Evolutionary conservation across 92 coral and sea anemone genomes (phyloP).

Genomic region (Galaxea fascicularis): DNA sequence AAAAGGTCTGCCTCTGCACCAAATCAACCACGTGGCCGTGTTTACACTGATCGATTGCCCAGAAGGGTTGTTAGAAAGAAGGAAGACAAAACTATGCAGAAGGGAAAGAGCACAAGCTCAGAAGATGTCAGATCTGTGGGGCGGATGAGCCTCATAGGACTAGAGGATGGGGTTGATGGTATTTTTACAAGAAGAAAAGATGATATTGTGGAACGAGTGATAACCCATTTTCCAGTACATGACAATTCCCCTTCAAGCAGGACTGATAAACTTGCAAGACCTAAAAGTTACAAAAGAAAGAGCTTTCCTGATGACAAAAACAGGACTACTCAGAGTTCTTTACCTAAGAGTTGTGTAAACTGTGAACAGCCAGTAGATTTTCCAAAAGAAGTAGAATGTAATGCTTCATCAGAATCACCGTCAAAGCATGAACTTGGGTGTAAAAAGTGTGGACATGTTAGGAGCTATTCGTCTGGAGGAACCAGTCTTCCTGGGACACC

Average conservation of each 20-base stretch:
- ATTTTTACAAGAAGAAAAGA: slow-evolving; percentile 58
- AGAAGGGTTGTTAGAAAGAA: slow-evolving; percentile 30
- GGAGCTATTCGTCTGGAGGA: slow-evolving; percentile 66
- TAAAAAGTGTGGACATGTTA: slow-evolving; percentile 63
- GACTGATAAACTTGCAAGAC: slow-evolving; percentile 52
- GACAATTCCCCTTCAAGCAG: slow-evolving; percentile 60
- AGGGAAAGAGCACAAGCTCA: slow-evolving; percentile 62
- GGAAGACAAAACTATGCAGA: slow-evolving; percentile 34
- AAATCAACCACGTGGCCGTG: slow-evolving; percentile 58
- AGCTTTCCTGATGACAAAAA: slow-evolving; percentile 54
- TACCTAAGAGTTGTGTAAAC: slow-evolving; percentile 75
- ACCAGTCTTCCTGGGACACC: slow-evolving; percentile 79
- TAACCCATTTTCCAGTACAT: slow-evolving; percentile 81
- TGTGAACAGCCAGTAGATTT: slow-evolving; percentile 72
- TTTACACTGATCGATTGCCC: slow-evolving; percentile 66
- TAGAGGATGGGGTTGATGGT: slow-evolving; percentile 83
- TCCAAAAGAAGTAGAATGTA: slow-evolving; percentile 3
- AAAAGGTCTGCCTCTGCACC: slow-evolving; percentile 92
- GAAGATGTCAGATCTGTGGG: slow-evolving; percentile 77
- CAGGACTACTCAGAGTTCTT: slow-evolving; percentile 61
- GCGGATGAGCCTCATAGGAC: slow-evolving; percentile 62
- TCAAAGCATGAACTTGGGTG: slow-evolving; percentile 38
- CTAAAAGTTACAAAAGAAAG: slow-evolving; percentile 33
- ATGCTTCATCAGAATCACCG: slow-evolving; percentile 5
- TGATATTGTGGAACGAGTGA: slow-evolving; percentile 58